Evolutionary conservation across 1,140 invertebrate genomes (phyloP).

Genomic region (Micrasema minimum): DNA sequence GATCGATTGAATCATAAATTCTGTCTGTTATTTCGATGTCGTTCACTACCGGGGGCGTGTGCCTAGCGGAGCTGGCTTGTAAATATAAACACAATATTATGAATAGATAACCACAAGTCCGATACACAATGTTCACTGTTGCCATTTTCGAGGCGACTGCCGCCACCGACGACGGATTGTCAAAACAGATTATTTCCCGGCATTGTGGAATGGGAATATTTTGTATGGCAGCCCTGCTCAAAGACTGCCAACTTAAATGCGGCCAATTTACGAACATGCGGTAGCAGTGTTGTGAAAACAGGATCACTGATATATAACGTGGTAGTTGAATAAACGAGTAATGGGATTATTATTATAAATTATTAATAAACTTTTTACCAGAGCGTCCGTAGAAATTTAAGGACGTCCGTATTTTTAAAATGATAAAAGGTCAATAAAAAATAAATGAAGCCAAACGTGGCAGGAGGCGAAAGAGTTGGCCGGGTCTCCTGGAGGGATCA

Average conservation of each 20-base stretch:
- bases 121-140: slow-evolving; percentile 58
- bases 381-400: too few relatives aligned
- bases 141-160: slow-evolving; percentile 58
- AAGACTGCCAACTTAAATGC: background rate
- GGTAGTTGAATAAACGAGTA: too few relatives aligned
- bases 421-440: too few relatives aligned
- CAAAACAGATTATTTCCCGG: slow-evolving; percentile 26
- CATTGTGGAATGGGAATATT: slow-evolving; percentile 5
- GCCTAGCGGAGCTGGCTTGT: slow-evolving; percentile 36
- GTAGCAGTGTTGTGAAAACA: too few relatives aligned
- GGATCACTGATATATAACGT: too few relatives aligned
- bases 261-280: too few relatives aligned
- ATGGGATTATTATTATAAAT: too few relatives aligned
- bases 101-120: slow-evolving; percentile 63
- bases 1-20: slow-evolving; percentile 57
- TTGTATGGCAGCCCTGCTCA: background rate
- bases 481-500: background rate
- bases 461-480: too few relatives aligned
- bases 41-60: slow-evolving; percentile 58
- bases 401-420: too few relatives aligned
- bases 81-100: slow-evolving; percentile 57
- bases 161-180: slow-evolving; percentile 19
- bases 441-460: too few relatives aligned
- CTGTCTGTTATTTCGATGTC: slow-evolving; percentile 16
- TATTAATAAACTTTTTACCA: too few relatives aligned